A percentile compares a stretch with the other conserved stretches of the same genome.
These are phyloP conservation scores for Podarcis lilfordi DNA, from an alignment of 2,797 vertebrate genomes.

Conservation along the genomic window DNA sequence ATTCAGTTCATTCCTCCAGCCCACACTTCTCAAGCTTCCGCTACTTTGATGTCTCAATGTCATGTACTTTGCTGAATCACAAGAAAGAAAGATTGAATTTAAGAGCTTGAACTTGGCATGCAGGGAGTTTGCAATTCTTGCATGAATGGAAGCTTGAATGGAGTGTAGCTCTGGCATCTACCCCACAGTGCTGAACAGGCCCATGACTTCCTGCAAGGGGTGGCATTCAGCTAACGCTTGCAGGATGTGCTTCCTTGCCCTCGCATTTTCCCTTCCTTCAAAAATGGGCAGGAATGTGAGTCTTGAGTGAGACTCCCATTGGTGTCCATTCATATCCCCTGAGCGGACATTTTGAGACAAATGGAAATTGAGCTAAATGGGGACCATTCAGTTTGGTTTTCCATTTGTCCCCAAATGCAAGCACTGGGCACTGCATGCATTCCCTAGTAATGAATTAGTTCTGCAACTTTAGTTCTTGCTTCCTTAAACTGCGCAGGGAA, in stretches of 20 bases:
- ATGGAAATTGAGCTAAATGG: background rate
- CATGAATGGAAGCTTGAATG: background rate
- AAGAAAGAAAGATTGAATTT: slow-evolving; percentile 36
- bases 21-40: slow-evolving; percentile 5
- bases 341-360: background rate
- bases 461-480: background rate
- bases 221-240: background rate
- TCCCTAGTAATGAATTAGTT: background rate
- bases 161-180: slow-evolving; percentile 1
- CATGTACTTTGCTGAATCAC: slow-evolving; percentile 44
- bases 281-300: no score
- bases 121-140: slow-evolving; percentile 39
- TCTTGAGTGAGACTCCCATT: background rate
- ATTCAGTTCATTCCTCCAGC: slow-evolving; percentile 35
- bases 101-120: slow-evolving; percentile 15
- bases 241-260: background rate
- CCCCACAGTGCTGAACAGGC: background rate
- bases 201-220: background rate
- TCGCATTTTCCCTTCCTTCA: background rate
- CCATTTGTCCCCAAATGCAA: background rate
- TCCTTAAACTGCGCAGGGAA: background rate
- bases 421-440: background rate
- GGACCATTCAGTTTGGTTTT: background rate
- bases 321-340: background rate
- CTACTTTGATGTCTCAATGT: slow-evolving; percentile 37